phyloP scores from a whole-genome alignment of 2,888 invertebrate genomes.

The Lingula anatina region DNA sequence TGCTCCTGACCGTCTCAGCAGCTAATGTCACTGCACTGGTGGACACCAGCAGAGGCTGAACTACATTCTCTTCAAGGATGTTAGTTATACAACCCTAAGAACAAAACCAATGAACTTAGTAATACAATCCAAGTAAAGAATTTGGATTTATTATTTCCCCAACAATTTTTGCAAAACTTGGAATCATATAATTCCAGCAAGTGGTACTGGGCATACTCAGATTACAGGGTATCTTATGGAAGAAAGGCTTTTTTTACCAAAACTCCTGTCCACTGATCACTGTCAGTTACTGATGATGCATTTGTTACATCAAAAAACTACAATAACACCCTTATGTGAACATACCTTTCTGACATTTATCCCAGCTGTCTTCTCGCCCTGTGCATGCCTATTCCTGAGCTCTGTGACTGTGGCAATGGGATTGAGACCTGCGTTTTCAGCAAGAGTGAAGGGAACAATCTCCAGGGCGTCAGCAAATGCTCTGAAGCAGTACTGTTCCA shows the following conservation, averaged over 20 bases:
- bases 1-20: conserved; percentile 93
- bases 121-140: too few relatives aligned
- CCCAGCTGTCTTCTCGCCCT: conserved; percentile 79
- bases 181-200: too few relatives aligned
- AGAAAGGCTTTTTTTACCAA: too few relatives aligned
- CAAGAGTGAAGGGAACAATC: conserved; percentile 83
- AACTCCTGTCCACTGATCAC: too few relatives aligned
- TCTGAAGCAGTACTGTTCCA: conserved; percentile 91
- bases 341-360: conserved; percentile 81
- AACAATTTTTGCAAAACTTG: too few relatives aligned
- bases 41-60: conserved; percentile 94
- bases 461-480: conserved; percentile 95
- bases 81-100: conserved; percentile 83
- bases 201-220: too few relatives aligned
- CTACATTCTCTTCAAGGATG: conserved; percentile 93
- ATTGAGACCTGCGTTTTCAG: conserved; percentile 88
- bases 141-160: too few relatives aligned
- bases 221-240: too few relatives aligned
- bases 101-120: conserved; percentile 2
- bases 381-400: conserved; percentile 86
- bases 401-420: conserved; percentile 95
- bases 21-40: conserved; percentile 88
- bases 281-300: too few relatives aligned
- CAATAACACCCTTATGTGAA: too few relatives aligned
- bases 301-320: too few relatives aligned